Conservation (phyloP, 1,140 invertebrate genomes). For the Heliconius melpomene region DNA sequence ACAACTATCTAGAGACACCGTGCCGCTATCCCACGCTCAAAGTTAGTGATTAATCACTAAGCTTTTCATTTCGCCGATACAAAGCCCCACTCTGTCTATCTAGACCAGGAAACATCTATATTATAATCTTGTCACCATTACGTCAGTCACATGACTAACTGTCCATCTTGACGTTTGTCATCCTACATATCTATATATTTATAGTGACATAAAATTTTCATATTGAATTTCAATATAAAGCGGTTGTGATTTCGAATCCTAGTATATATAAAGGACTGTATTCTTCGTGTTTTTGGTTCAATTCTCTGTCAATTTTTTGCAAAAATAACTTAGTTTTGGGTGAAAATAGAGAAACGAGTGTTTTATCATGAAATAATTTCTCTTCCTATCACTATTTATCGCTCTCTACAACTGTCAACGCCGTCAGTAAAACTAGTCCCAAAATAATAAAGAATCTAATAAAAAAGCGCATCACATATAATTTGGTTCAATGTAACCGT, state of each 20-base stretch:
- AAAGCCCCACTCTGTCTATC: background rate
- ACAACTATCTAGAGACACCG: background rate
- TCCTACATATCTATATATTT: background rate
- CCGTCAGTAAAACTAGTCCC: background rate
- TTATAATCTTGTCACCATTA: background rate
- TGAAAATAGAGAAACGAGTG: too few relatives aligned
- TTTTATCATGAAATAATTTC: too few relatives aligned
- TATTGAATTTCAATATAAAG: background rate
- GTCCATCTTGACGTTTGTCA: background rate
- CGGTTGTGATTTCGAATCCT: background rate
- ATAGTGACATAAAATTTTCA: background rate
- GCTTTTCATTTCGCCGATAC: background rate
- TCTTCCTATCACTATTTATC: background rate
- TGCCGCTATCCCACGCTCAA: background rate
- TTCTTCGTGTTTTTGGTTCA: too few relatives aligned
- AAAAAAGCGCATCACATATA: slow-evolving; percentile 20
- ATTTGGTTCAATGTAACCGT: slow-evolving; percentile 29
- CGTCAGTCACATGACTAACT: background rate
- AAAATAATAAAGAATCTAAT: background rate
- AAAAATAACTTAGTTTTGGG: too few relatives aligned
- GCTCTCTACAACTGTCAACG: background rate
- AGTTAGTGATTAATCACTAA: background rate
- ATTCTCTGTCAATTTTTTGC: too few relatives aligned
- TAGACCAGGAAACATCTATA: slow-evolving; percentile 5
- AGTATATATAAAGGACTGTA: background rate